These are phyloP conservation scores for Clarias macrocephalus DNA, from an alignment of 2,113 vertebrate genomes.

Conservation along the genomic window DNA sequence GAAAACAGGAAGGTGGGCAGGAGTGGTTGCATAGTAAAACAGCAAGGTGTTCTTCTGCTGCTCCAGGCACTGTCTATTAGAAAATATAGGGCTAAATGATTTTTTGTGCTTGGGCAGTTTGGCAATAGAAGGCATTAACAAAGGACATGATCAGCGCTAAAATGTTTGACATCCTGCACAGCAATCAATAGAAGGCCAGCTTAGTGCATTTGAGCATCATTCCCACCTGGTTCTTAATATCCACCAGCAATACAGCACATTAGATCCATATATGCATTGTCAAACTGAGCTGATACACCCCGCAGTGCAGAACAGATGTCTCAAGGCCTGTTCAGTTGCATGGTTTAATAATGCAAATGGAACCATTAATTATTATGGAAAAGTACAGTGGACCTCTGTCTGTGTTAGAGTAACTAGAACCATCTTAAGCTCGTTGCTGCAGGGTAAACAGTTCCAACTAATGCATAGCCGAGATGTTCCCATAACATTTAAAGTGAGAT, in stretches of 20 bases:
- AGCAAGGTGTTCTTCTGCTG: slow-evolving; percentile 77
- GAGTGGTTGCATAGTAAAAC: slow-evolving; percentile 63
- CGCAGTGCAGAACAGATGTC: not conserved
- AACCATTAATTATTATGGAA: not conserved
- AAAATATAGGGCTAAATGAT: slow-evolving; percentile 75
- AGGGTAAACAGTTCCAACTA: not conserved
- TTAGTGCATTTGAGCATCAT: slow-evolving; percentile 62
- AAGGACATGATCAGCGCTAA: slow-evolving; percentile 71
- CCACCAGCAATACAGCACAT: slow-evolving; percentile 59
- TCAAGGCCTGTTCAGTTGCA: not conserved
- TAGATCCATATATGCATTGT: slow-evolving; percentile 54
- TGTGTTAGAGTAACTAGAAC: not conserved
- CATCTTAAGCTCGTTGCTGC: not conserved
- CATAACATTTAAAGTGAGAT: not conserved
- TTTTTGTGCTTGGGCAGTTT: slow-evolving; percentile 80
- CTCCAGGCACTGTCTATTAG: slow-evolving; percentile 72
- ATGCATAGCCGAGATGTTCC: not conserved
- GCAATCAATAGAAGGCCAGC: slow-evolving; percentile 73
- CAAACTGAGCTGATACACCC: slow-evolving; percentile 30
- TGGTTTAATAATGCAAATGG: not conserved
- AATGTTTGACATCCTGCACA: slow-evolving; percentile 82
- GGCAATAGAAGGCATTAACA: slow-evolving; percentile 72
- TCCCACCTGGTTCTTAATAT: slow-evolving; percentile 56
- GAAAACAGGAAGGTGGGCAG: slow-evolving; percentile 56
- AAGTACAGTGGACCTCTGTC: not conserved